Conservation (phyloP, 2,113 vertebrate species). For the Panthera tigris region DNA sequence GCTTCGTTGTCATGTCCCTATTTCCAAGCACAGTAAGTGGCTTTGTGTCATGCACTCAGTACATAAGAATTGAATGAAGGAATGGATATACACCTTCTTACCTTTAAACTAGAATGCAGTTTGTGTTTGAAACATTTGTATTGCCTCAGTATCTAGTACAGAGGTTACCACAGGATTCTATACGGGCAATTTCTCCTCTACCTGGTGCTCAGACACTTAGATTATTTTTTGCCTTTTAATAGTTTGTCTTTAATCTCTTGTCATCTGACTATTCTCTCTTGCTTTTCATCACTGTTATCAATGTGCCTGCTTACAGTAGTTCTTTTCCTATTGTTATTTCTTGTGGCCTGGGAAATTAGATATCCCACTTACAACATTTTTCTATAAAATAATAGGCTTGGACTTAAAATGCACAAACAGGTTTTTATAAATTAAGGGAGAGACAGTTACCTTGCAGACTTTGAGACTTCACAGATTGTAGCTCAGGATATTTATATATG, state of each 20-base stretch:
- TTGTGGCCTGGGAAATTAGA: not conserved
- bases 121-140: not conserved
- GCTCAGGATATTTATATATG: not conserved
- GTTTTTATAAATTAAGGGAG: not conserved
- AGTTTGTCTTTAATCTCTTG: not conserved
- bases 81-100: not conserved
- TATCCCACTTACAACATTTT: not conserved
- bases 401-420: not conserved
- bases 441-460: not conserved
- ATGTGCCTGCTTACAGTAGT: not conserved
- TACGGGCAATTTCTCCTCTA: not conserved
- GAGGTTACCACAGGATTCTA: not conserved
- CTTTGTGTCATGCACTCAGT: not conserved
- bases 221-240: not conserved
- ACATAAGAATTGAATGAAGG: not conserved
- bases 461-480: not conserved
- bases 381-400: not conserved
- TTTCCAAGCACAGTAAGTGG: not conserved
- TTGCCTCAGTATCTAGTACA: not conserved
- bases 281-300: not conserved
- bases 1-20: not conserved
- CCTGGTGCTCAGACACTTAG: not conserved
- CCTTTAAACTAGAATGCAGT: not conserved
- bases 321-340: not conserved
- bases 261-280: not conserved